Evolutionary conservation across 2,113 vertebrate genomes (phyloP).

Genomic region (Okapia johnstoni): DNA sequence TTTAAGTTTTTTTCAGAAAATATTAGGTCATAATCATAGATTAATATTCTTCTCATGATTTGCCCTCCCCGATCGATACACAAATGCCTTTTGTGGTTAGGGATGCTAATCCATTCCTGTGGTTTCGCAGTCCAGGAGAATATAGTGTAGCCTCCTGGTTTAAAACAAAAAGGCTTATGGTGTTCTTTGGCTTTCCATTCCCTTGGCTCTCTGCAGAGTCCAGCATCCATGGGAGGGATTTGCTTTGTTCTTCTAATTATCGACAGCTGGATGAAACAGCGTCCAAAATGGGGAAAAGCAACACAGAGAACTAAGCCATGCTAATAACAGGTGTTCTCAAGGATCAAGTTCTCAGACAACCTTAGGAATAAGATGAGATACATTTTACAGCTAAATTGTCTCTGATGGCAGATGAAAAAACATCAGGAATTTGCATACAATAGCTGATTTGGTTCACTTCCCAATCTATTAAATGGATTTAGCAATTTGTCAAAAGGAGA

Average conservation of each 20-base stretch:
- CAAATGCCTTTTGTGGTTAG: constrained; percentile 23
- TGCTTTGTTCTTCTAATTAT: constrained; percentile 79
- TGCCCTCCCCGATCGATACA: background rate
- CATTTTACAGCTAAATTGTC: background rate
- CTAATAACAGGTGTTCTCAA: constrained; percentile 48
- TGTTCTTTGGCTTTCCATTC: constrained; percentile 71
- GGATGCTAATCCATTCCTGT: constrained; percentile 53
- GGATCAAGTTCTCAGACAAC: constrained; percentile 32
- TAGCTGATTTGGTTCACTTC: background rate
- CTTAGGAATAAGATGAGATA: background rate
- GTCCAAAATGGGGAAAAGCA: constrained; percentile 41
- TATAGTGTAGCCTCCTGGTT: constrained; percentile 47
- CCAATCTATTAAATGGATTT: background rate
- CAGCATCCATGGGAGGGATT: constrained; percentile 65
- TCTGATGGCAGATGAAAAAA: background rate
- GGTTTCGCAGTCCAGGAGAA: constrained; percentile 67
- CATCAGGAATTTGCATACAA: constrained; percentile 23
- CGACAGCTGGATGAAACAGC: constrained; percentile 68
- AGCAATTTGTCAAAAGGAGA: background rate
- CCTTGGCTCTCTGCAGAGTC: constrained; percentile 38
- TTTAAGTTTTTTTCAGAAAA: constrained; percentile 38
- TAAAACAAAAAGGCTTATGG: constrained; percentile 61
- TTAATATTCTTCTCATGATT: constrained; percentile 36
- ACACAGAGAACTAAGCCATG: background rate
- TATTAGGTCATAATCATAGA: constrained; percentile 40